A percentile compares a stretch with the other conserved stretches of the same genome.
Conservation (phyloP, 2,113 vertebrate species). For the Tichodroma muraria region DNA sequence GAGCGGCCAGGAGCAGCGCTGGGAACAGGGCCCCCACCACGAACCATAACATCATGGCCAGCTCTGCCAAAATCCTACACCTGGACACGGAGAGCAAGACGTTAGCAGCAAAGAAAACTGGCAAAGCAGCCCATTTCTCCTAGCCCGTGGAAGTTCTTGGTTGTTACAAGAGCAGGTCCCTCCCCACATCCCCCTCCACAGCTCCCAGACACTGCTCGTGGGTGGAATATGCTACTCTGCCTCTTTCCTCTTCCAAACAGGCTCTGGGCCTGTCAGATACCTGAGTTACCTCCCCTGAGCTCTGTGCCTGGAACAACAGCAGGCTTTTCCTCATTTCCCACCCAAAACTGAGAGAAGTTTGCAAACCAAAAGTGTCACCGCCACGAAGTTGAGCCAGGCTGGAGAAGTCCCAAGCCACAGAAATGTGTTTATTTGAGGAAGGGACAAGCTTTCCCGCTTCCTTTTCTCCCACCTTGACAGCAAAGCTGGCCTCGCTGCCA, state of each 20-base stretch:
- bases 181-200: neutral
- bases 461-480: neutral
- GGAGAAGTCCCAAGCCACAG: neutral
- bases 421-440: neutral
- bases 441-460: neutral
- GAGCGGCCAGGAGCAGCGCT: conserved; percentile 79
- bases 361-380: neutral
- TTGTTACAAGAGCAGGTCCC: neutral
- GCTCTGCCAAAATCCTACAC: conserved; percentile 55
- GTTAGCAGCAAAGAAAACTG: neutral
- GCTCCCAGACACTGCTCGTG: rapidly evolving
- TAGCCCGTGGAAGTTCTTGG: rapidly evolving
- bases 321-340: neutral
- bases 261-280: neutral
- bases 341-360: neutral
- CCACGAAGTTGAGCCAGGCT: neutral
- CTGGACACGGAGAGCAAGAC: neutral
- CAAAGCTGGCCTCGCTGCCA: neutral
- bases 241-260: neutral
- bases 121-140: neutral
- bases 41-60: conserved; percentile 67
- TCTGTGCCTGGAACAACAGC: neutral
- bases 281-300: neutral
- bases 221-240: neutral
- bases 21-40: conserved; percentile 73